Conservation (phyloP, 1,140 invertebrate genomes). For the Drosophila sucinea region DNA sequence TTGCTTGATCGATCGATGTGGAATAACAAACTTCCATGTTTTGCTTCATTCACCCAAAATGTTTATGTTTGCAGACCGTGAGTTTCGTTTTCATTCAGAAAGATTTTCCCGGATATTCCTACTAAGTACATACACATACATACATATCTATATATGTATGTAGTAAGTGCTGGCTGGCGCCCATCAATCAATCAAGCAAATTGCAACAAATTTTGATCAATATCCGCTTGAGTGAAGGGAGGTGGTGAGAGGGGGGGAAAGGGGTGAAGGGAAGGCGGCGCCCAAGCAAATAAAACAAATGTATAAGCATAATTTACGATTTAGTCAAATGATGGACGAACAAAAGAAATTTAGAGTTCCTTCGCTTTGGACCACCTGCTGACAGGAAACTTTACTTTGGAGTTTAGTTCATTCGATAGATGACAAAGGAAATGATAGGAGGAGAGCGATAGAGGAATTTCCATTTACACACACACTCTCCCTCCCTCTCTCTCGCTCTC, state of each 20-base stretch:
- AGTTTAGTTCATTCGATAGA: slow-evolving; percentile 22
- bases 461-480: slow-evolving; percentile 23
- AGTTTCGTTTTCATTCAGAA: slow-evolving; percentile 43
- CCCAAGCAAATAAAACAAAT: slow-evolving; percentile 36
- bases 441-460: slow-evolving; percentile 22
- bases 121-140: neutral
- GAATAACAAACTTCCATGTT: slow-evolving; percentile 4
- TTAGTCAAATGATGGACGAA: slow-evolving; percentile 62
- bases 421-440: slow-evolving; percentile 61
- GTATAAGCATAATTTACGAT: slow-evolving; percentile 58
- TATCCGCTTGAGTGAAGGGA: slow-evolving; percentile 52
- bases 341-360: slow-evolving; percentile 70
- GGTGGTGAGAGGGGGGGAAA: neutral
- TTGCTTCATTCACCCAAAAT: slow-evolving; percentile 33
- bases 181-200: slow-evolving; percentile 73
- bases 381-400: slow-evolving; percentile 60
- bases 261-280: neutral
- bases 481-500: slow-evolving; percentile 13
- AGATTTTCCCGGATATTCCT: slow-evolving; percentile 48
- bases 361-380: slow-evolving; percentile 67
- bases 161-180: slow-evolving; percentile 22
- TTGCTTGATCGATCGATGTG: neutral
- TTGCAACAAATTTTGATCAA: slow-evolving; percentile 77
- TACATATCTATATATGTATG: neutral
- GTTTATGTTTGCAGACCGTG: slow-evolving; percentile 49